Evolutionary conservation across 2,113 vertebrate genomes (phyloP).

Genomic region (Upupa epops): DNA sequence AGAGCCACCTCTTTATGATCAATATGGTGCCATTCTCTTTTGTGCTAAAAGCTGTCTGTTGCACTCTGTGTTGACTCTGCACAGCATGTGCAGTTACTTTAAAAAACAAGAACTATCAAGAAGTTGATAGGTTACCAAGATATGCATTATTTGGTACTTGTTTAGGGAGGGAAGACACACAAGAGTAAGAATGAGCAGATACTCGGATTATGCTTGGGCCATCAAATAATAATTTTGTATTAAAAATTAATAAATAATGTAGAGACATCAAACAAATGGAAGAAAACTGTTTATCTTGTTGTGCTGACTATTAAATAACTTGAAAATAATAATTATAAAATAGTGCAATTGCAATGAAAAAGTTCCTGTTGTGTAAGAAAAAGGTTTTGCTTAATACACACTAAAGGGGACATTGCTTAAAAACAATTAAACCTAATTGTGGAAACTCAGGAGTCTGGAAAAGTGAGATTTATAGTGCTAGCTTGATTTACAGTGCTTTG

Average conservation of each 20-base stretch:
- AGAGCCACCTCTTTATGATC: constrained; percentile 5
- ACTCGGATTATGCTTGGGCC: neutral
- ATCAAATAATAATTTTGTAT: neutral
- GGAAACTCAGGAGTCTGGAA: neutral
- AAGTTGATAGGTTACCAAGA: neutral
- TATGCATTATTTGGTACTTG: neutral
- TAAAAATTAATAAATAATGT: neutral
- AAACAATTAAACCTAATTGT: constrained; percentile 20
- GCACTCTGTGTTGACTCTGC: neutral
- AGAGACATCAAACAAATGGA: neutral
- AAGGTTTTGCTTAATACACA: neutral
- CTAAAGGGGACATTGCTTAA: neutral
- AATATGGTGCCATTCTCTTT: neutral
- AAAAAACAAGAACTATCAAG: neutral
- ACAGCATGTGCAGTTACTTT: neutral
- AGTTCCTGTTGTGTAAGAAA: neutral
- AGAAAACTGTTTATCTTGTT: neutral
- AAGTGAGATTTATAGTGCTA: neutral
- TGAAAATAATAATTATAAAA: neutral
- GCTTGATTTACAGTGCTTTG: constrained; percentile 22
- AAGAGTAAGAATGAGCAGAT: neutral
- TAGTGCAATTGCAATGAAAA: neutral
- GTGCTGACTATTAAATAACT: neutral
- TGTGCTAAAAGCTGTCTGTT: neutral
- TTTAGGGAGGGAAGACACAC: neutral